Evolutionary conservation across 2,888 invertebrate genomes (phyloP).

Genomic region (Oligia latruncula): DNA sequence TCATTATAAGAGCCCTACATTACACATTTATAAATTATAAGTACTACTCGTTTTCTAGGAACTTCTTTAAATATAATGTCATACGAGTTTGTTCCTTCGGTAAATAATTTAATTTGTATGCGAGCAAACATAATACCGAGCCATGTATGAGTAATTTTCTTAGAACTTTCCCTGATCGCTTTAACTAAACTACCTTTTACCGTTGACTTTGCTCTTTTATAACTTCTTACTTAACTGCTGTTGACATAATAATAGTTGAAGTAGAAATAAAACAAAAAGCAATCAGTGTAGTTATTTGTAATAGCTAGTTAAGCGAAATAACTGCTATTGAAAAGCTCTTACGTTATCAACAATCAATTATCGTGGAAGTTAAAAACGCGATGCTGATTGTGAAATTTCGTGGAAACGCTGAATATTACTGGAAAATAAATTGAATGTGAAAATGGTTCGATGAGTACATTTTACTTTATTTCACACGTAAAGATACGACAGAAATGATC

Average conservation of each 20-base stretch:
- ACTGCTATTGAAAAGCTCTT: constrained; percentile 32
- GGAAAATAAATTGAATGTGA: constrained; percentile 4
- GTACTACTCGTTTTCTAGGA: not conserved
- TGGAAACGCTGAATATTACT: constrained; percentile 10
- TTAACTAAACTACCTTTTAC: not conserved
- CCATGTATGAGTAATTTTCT: constrained; percentile 16
- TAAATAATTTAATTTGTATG: constrained; percentile 15
- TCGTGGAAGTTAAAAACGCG: constrained; percentile 24
- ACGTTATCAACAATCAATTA: constrained; percentile 34
- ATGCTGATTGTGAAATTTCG: constrained; percentile 20
- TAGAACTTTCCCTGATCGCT: not conserved
- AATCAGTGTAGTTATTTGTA: constrained; percentile 16
- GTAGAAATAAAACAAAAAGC: not conserved
- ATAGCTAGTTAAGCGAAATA: constrained; percentile 26
- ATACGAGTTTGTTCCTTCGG: not conserved
- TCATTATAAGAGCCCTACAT: no score
- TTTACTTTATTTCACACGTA: not conserved
- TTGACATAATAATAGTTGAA: not conserved
- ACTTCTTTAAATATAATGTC: not conserved
- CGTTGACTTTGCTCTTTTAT: not conserved
- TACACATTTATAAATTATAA: not conserved
- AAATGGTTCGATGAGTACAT: not conserved
- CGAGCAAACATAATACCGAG: constrained; percentile 19
- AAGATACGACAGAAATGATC: not conserved
- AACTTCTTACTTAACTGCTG: not conserved